Evolutionary conservation across 2,888 invertebrate species (phyloP).

Genomic region (Tupiocoris notatus): DNA sequence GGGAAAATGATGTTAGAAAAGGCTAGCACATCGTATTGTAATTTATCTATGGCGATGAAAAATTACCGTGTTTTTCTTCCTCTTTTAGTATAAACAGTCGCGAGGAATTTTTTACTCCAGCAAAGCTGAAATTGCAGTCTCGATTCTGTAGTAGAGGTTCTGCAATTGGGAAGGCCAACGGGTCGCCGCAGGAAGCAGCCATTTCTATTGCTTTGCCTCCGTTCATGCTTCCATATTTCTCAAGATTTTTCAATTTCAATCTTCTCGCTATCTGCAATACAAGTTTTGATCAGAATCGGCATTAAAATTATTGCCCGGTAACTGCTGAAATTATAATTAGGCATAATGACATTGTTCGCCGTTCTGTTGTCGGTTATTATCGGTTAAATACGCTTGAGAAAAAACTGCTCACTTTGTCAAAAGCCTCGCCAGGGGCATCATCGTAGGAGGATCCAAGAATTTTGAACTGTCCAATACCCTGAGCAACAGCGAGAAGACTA

Average conservation of each 20-base stretch:
- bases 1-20: background rate
- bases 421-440: constrained; percentile 89
- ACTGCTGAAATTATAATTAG: no score
- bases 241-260: constrained; percentile 75
- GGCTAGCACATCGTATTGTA: background rate
- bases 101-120: constrained; percentile 72
- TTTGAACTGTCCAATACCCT: constrained; percentile 70
- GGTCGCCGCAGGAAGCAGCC: constrained; percentile 68
- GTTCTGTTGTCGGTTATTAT: no score
- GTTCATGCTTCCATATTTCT: constrained; percentile 68
- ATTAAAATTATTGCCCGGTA: no score
- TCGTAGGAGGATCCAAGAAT: constrained; percentile 77
- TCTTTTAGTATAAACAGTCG: constrained; percentile 59
- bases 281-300: no score
- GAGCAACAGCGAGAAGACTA: constrained; percentile 74
- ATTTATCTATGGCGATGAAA: background rate
- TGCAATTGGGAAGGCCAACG: constrained; percentile 65
- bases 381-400: no score
- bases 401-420: constrained; percentile 72
- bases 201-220: constrained; percentile 86
- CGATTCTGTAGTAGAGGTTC: constrained; percentile 65
- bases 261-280: constrained; percentile 68
- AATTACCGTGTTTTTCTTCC: constrained; percentile 56
- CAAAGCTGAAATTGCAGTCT: constrained; percentile 89
- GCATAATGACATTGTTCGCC: no score